A percentile compares a stretch with the other conserved stretches of the same genome.
phyloP scores from a whole-genome alignment of 2,113 vertebrate species.

The Morphnarchus princeps region DNA sequence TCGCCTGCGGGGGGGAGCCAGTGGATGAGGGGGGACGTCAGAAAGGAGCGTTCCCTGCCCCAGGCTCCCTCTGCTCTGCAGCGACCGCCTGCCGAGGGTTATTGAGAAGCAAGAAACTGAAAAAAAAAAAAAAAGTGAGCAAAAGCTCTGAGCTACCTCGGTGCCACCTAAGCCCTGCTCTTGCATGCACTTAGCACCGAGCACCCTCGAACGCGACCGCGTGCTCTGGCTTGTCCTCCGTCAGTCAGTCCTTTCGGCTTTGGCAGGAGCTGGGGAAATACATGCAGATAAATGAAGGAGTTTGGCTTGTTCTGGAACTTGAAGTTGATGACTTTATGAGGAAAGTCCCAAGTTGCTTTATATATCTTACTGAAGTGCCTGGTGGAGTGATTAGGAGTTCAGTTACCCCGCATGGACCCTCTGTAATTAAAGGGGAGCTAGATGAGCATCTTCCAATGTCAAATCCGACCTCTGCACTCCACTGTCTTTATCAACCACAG shows the following conservation, averaged over 20 bases:
- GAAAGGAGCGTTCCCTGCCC: background rate
- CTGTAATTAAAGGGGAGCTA: background rate
- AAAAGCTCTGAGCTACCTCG: background rate
- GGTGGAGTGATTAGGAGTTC: background rate
- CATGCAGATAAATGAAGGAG: background rate
- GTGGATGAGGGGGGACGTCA: background rate
- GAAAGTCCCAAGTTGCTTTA: background rate
- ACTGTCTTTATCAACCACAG: background rate
- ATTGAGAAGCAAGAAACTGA: background rate
- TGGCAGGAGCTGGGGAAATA: background rate
- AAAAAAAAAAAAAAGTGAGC: background rate
- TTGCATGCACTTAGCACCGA: background rate
- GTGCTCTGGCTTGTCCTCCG: background rate
- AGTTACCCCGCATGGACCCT: background rate
- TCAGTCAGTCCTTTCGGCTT: background rate
- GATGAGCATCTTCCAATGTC: background rate
- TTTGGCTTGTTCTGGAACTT: background rate
- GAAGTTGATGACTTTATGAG: background rate
- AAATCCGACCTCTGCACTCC: background rate
- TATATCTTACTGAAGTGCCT: background rate
- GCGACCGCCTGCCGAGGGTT: fast-evolving
- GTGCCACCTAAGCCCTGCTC: background rate
- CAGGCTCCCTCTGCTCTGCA: background rate
- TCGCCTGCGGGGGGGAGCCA: fast-evolving
- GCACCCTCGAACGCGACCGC: fast-evolving